phyloP scores from a whole-genome alignment of 2,888 invertebrate species.

The Hecatera dysodea region DNA sequence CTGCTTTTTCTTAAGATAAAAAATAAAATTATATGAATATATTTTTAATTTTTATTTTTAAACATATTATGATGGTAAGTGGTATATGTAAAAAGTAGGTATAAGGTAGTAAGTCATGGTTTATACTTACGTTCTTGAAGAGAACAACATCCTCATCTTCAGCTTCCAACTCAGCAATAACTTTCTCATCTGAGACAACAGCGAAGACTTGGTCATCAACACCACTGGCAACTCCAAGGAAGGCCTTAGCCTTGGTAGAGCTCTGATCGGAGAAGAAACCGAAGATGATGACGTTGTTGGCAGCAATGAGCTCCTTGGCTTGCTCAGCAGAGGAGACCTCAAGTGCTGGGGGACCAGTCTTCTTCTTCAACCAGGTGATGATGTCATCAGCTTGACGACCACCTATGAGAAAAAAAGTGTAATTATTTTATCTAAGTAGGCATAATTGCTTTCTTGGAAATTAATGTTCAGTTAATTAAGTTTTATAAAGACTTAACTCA shows the following conservation, averaged over 20 bases:
- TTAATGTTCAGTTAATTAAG: not conserved
- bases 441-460: not conserved
- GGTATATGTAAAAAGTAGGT: slow-evolving; percentile 38
- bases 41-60: too few species aligned
- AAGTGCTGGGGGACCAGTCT: slow-evolving; percentile 98
- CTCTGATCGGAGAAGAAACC: slow-evolving; percentile 97
- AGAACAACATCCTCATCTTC: slow-evolving; percentile 95
- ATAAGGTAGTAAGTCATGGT: not conserved
- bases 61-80: not conserved
- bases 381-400: slow-evolving; percentile 98
- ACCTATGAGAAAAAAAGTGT: slow-evolving; percentile 87
- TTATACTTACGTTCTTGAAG: slow-evolving; percentile 95
- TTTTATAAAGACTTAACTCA: not conserved
- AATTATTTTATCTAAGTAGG: not conserved
- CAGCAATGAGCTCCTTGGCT: slow-evolving; percentile 95
- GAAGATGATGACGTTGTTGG: slow-evolving; percentile 95
- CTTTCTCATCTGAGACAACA: slow-evolving; percentile 94
- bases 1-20: not conserved
- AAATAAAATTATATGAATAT: not conserved
- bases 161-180: slow-evolving; percentile 95
- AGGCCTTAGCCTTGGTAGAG: slow-evolving; percentile 95
- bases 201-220: slow-evolving; percentile 98
- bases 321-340: slow-evolving; percentile 94
- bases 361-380: slow-evolving; percentile 98
- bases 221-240: slow-evolving; percentile 94